phyloP scores from a whole-genome alignment of 2,888 invertebrate species.

The Carterocephalus palaemon region DNA sequence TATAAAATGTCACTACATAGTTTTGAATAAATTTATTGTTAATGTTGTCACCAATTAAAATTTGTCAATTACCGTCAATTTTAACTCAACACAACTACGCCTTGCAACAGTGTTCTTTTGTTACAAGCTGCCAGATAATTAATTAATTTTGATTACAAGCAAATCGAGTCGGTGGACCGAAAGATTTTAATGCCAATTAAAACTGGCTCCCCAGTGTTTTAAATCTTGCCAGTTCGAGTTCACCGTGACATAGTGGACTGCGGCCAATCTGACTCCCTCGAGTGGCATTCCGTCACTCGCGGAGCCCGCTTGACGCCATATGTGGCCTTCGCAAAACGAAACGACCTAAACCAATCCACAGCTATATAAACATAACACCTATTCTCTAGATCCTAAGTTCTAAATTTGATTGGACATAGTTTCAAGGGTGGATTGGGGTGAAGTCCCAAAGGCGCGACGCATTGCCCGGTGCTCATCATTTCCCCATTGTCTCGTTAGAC shows the following conservation, averaged over 20 bases:
- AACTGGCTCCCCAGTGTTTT: conserved; percentile 31
- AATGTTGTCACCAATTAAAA: too few species aligned
- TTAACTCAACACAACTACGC: background rate
- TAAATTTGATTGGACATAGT: conserved; percentile 39
- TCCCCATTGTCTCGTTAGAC: conserved; percentile 80
- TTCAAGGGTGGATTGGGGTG: conserved; percentile 65
- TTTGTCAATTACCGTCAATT: too few species aligned
- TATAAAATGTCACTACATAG: too few species aligned
- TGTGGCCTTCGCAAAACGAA: conserved; percentile 50
- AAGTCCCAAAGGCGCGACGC: conserved; percentile 73
- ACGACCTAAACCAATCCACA: conserved; percentile 42
- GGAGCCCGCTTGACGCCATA: conserved; percentile 76
- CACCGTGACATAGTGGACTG: conserved; percentile 55
- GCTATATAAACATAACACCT: conserved; percentile 47
- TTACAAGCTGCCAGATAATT: background rate
- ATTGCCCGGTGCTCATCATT: conserved; percentile 74
- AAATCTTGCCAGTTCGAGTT: conserved; percentile 51
- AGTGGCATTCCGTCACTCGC: conserved; percentile 73
- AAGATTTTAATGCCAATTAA: conserved; percentile 27
- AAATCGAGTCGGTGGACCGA: conserved; percentile 25
- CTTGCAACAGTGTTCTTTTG: background rate
- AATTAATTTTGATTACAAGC: conserved; percentile 13
- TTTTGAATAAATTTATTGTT: too few species aligned
- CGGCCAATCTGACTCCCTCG: conserved; percentile 71
- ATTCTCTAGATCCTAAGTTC: conserved; percentile 45